Conservation (phyloP, 2,797 vertebrate species). For the Alfaro cultratus region DNA sequence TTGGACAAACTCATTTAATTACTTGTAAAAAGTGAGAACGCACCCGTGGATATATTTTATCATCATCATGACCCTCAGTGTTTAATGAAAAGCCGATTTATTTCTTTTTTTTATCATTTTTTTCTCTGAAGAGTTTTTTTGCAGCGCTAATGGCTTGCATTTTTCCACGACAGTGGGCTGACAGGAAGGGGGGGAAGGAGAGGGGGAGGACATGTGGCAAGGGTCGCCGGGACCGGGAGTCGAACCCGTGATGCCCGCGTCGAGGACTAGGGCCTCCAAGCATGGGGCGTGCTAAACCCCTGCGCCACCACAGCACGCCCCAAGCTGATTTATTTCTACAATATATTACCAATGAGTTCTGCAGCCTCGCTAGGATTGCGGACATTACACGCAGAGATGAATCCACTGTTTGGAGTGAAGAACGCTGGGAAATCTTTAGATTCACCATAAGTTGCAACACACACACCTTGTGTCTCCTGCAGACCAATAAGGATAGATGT, state of each 20-base stretch:
- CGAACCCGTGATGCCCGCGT: too few species aligned
- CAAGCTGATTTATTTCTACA: background rate
- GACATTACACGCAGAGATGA: constrained; percentile 83
- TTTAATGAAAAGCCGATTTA: background rate
- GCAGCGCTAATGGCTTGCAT: too few species aligned
- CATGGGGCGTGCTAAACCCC: too few species aligned
- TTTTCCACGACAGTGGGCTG: too few species aligned
- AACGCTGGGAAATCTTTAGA: constrained; percentile 89
- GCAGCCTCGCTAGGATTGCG: constrained; percentile 84
- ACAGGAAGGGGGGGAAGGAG: too few species aligned
- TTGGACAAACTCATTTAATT: background rate
- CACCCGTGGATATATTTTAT: background rate
- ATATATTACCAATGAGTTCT: constrained; percentile 83
- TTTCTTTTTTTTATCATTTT: too few species aligned
- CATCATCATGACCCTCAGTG: background rate
- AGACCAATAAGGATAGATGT: constrained; percentile 2
- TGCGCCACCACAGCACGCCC: too few species aligned
- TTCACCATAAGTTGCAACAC: constrained; percentile 87
- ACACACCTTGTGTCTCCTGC: constrained; percentile 92
- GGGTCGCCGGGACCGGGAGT: too few species aligned
- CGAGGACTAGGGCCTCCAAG: too few species aligned
- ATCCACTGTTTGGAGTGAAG: constrained; percentile 86
- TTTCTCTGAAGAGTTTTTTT: too few species aligned
- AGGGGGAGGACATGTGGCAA: too few species aligned
- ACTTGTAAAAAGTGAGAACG: background rate